Evolutionary conservation across 2,797 vertebrate species (phyloP).

Genomic region (Chaenodraco wilsoni): DNA sequence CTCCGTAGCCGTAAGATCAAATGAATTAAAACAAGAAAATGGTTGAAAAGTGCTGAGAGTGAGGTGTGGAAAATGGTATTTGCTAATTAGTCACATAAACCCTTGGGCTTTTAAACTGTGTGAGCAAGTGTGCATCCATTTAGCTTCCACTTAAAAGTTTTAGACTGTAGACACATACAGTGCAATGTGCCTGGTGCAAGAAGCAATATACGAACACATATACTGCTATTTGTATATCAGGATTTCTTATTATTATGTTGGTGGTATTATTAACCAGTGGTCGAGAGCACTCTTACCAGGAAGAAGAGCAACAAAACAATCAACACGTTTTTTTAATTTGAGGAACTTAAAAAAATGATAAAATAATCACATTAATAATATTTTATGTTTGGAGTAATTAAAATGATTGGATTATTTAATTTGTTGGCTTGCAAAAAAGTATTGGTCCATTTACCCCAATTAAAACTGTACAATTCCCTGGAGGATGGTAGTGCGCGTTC

Average conservation of each 20-base stretch:
- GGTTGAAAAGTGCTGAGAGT: slow-evolving; percentile 61
- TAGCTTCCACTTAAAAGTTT: slow-evolving; percentile 23
- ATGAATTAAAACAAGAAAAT: slow-evolving; percentile 56
- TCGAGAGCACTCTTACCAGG: too few relatives aligned
- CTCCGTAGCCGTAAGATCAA: slow-evolving; percentile 53
- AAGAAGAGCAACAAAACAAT: too few relatives aligned
- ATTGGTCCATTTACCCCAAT: not conserved
- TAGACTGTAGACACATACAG: slow-evolving; percentile 3
- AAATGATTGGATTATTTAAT: not conserved
- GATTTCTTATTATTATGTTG: too few relatives aligned
- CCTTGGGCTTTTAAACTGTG: slow-evolving; percentile 44
- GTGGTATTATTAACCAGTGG: too few relatives aligned
- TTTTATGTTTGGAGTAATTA: not conserved
- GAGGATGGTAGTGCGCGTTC: too few relatives aligned
- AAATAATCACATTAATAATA: not conserved
- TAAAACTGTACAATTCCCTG: too few relatives aligned
- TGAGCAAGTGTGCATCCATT: slow-evolving; percentile 24
- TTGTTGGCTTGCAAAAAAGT: not conserved
- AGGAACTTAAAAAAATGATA: too few relatives aligned
- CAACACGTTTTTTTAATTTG: too few relatives aligned
- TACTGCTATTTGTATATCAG: too few relatives aligned
- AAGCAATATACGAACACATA: too few relatives aligned
- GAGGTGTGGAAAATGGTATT: slow-evolving; percentile 53
- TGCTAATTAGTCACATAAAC: slow-evolving; percentile 58
- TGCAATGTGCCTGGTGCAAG: not conserved